These are phyloP conservation scores for Calephelis nemesis DNA, from an alignment of 1,140 invertebrate genomes.

Conservation along the genomic window DNA sequence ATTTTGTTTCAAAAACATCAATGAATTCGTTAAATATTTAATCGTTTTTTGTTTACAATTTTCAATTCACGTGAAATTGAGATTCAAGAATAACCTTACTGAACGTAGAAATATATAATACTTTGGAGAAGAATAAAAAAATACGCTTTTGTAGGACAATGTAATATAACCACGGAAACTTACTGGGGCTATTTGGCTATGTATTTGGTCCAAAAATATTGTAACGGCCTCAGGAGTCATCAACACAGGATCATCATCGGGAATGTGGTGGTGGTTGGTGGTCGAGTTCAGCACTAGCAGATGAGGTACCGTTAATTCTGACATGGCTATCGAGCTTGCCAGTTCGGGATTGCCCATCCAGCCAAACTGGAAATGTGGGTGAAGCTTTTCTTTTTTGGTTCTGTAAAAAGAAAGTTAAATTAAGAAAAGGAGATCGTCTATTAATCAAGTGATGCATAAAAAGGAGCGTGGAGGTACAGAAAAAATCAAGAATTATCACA, in stretches of 20 bases:
- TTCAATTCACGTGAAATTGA: no score
- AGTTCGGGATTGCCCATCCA: conserved; percentile 93
- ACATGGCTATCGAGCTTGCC: conserved; percentile 95
- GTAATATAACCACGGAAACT: conserved; percentile 37
- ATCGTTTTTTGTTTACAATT: no score
- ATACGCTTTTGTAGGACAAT: no score
- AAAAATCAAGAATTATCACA: no score
- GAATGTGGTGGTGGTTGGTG: conserved; percentile 93
- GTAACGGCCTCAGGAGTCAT: conserved; percentile 89
- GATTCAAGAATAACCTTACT: no score
- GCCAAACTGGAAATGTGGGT: conserved; percentile 94
- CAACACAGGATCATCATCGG: conserved; percentile 89
- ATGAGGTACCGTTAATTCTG: conserved; percentile 89
- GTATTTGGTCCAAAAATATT: conserved; percentile 87
- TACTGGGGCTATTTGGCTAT: conserved; percentile 86
- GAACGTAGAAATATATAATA: no score
- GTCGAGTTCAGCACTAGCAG: conserved; percentile 94
- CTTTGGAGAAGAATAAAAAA: no score
- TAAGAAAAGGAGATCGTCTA: no score
- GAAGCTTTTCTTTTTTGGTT: conserved; percentile 87
- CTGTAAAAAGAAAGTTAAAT: conserved; percentile 51
- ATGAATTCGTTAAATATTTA: no score
- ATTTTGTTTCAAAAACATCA: no score
- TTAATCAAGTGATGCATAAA: no score
- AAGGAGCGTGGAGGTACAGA: no score